phyloP scores from a whole-genome alignment of 2,797 vertebrate genomes.

The Anisognathus igniventris region DNA sequence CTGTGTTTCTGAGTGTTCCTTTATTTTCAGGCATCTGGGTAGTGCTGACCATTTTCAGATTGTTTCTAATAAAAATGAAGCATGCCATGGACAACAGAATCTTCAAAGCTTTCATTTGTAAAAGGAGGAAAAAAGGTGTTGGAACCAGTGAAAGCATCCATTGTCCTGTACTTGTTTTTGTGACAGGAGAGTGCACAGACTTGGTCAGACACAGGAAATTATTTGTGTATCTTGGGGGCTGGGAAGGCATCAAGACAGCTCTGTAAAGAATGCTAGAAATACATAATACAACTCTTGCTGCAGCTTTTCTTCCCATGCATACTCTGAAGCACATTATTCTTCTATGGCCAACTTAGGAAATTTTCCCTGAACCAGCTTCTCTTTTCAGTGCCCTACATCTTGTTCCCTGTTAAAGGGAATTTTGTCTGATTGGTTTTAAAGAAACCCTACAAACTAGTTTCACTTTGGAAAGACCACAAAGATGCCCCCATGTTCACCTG shows the following conservation, averaged over 20 bases:
- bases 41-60: not conserved
- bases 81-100: not conserved
- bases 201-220: slow-evolving; percentile 28
- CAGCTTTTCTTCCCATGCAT: not conserved
- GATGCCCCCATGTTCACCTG: no score
- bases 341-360: not conserved
- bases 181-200: not conserved
- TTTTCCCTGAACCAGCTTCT: not conserved
- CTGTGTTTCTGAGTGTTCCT: not conserved
- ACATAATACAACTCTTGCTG: not conserved
- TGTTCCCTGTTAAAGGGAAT: not conserved
- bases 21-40: not conserved
- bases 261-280: not conserved
- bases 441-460: not conserved
- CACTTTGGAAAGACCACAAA: not conserved
- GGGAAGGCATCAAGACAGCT: not conserved
- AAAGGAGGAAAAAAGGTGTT: not conserved
- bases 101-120: not conserved
- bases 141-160: not conserved
- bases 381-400: not conserved
- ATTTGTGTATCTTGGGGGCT: slow-evolving; percentile 19
- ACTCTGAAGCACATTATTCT: not conserved
- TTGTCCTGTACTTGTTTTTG: slow-evolving; percentile 23
- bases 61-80: not conserved
- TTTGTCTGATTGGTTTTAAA: not conserved